These are phyloP conservation scores for Pachyrhynchus sulphureomaculatus DNA, from an alignment of 1,140 invertebrate species.

Conservation along the genomic window DNA sequence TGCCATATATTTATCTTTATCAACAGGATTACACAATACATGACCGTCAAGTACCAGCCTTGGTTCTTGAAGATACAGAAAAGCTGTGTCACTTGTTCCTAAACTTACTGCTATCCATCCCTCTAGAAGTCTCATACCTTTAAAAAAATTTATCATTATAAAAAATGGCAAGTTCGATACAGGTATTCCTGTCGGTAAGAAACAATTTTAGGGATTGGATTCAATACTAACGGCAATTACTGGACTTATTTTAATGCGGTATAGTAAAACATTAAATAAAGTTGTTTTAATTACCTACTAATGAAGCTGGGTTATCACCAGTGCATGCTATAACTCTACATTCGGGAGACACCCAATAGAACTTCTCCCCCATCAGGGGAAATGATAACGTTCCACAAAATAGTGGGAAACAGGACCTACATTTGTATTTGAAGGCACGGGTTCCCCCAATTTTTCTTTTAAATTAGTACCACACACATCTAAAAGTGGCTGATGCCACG, in stretches of 20 bases:
- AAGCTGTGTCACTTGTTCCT: slow-evolving; percentile 90
- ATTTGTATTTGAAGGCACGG: slow-evolving; percentile 67
- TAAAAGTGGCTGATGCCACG: slow-evolving; percentile 76
- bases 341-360: too few relatives aligned
- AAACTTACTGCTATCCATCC: slow-evolving; percentile 87
- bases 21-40: slow-evolving; percentile 82
- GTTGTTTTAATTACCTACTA: slow-evolving; percentile 73
- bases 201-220: not conserved
- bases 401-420: slow-evolving; percentile 76
- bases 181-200: not conserved
- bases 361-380: too few relatives aligned
- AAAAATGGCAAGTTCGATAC: not conserved
- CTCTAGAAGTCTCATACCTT: slow-evolving; percentile 76
- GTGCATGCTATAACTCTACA: slow-evolving; percentile 88
- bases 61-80: slow-evolving; percentile 74
- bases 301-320: slow-evolving; percentile 89
- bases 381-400: slow-evolving; percentile 83
- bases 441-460: slow-evolving; percentile 66
- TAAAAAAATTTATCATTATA: too few relatives aligned
- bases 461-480: slow-evolving; percentile 69
- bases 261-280: too few relatives aligned
- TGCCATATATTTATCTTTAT: slow-evolving; percentile 77
- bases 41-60: slow-evolving; percentile 74
- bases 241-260: too few relatives aligned
- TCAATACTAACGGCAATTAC: not conserved